These are phyloP conservation scores for Pan paniscus DNA, from an alignment of 2,113 vertebrate genomes.

Conservation along the genomic window DNA sequence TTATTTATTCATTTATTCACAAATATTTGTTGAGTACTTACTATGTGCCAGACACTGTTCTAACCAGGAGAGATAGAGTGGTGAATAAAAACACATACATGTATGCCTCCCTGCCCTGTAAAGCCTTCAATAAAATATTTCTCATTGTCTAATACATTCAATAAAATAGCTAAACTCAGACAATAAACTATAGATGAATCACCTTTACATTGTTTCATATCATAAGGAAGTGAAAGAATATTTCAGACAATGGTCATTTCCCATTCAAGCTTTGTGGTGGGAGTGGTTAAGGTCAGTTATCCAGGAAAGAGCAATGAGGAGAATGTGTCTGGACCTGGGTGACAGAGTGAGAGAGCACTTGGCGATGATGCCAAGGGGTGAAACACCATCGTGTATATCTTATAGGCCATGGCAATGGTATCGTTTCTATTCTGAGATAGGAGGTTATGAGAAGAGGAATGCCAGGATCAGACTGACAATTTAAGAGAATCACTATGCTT, in stretches of 20 bases:
- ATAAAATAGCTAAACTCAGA: background rate
- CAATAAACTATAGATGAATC: background rate
- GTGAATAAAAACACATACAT: background rate
- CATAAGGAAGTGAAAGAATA: background rate
- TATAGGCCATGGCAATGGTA: background rate
- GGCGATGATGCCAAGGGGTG: no score
- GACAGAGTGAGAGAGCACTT: no score
- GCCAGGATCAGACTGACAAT: background rate
- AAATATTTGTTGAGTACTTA: background rate
- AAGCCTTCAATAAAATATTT: background rate
- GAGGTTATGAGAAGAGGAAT: background rate
- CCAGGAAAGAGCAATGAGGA: background rate
- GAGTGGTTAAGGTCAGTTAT: background rate
- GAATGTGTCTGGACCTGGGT: background rate
- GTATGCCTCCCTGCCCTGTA: background rate
- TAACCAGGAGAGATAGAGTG: background rate
- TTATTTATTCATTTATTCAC: background rate
- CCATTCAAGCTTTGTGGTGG: background rate
- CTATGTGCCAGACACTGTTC: background rate
- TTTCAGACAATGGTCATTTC: background rate
- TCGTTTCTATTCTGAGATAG: background rate
- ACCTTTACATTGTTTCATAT: background rate
- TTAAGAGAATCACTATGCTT: background rate
- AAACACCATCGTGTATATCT: accelerated
- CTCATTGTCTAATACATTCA: no score